Evolutionary conservation across 1,140 invertebrate genomes (phyloP).

Genomic region (Tetragonula clypearis): DNA sequence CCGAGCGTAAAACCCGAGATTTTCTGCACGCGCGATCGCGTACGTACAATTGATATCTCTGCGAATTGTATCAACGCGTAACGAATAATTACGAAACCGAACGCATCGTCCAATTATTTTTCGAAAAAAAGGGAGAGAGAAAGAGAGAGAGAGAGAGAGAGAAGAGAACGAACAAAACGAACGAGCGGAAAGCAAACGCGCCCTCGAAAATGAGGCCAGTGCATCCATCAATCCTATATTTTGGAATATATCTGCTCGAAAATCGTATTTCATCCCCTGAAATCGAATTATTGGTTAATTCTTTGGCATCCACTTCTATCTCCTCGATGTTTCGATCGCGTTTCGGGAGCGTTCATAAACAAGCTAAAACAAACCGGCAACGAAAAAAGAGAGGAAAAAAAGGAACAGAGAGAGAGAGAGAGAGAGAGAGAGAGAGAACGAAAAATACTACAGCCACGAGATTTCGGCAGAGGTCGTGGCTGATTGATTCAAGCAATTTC

Average conservation of each 20-base stretch:
- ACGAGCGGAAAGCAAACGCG: neutral
- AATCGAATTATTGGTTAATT: neutral
- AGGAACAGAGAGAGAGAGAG: neutral
- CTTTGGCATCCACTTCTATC: neutral
- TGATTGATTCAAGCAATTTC: constrained; percentile 26
- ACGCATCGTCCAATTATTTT: neutral
- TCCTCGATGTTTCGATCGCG: neutral
- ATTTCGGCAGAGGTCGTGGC: neutral
- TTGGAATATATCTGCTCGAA: neutral
- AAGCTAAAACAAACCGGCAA: neutral
- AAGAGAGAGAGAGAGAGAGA: too few relatives aligned
- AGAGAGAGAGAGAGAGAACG: neutral
- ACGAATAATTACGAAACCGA: neutral
- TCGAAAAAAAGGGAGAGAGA: neutral
- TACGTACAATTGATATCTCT: neutral
- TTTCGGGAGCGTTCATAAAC: neutral
- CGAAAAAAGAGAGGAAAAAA: too few relatives aligned
- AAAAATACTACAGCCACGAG: neutral
- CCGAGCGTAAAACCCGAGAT: neutral
- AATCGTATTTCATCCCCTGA: neutral
- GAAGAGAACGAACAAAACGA: neutral
- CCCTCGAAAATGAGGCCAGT: neutral
- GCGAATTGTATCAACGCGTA: neutral
- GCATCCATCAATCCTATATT: neutral
- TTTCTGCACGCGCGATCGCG: neutral